Evolutionary conservation across 2,888 invertebrate genomes (phyloP).

Genomic region (Trichopoda pennipes): DNA sequence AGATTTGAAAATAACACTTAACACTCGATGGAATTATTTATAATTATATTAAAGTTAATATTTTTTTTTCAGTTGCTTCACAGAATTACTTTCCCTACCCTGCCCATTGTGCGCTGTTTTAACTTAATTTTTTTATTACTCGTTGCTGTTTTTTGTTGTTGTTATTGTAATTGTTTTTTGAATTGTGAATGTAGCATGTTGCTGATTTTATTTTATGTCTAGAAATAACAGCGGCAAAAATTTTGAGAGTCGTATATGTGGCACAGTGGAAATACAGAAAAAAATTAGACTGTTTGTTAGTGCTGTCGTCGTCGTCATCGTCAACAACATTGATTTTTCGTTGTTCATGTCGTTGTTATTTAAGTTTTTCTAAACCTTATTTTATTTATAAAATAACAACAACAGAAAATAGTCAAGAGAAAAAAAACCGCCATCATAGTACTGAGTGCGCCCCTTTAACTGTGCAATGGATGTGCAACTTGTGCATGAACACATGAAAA

Average conservation of each 20-base stretch:
- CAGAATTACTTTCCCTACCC: neutral
- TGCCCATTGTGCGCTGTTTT: slow-evolving; percentile 46
- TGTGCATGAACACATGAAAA: slow-evolving; percentile 56
- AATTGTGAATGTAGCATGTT: slow-evolving; percentile 56
- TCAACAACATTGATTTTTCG: slow-evolving; percentile 48
- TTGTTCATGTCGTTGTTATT: slow-evolving; percentile 43
- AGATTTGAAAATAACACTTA: too few relatives aligned
- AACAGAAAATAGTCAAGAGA: neutral
- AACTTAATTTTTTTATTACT: slow-evolving; percentile 50
- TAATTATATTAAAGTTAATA: too few relatives aligned
- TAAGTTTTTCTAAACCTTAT: slow-evolving; percentile 60
- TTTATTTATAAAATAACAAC: slow-evolving; percentile 37
- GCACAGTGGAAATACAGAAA: slow-evolving; percentile 39
- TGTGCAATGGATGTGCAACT: slow-evolving; percentile 63
- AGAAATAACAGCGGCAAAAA: slow-evolving; percentile 26
- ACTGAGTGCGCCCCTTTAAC: slow-evolving; percentile 60
- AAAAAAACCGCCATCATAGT: slow-evolving; percentile 55
- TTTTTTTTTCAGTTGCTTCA: neutral
- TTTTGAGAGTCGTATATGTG: slow-evolving; percentile 37
- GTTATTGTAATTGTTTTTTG: slow-evolving; percentile 19
- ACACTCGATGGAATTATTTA: too few relatives aligned
- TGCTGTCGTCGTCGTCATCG: slow-evolving; percentile 26
- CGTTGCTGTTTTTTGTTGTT: neutral
- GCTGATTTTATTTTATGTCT: slow-evolving; percentile 44
- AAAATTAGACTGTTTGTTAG: slow-evolving; percentile 9